Evolutionary conservation across 2,888 invertebrate genomes (phyloP).

Genomic region (Melanotus villosus): DNA sequence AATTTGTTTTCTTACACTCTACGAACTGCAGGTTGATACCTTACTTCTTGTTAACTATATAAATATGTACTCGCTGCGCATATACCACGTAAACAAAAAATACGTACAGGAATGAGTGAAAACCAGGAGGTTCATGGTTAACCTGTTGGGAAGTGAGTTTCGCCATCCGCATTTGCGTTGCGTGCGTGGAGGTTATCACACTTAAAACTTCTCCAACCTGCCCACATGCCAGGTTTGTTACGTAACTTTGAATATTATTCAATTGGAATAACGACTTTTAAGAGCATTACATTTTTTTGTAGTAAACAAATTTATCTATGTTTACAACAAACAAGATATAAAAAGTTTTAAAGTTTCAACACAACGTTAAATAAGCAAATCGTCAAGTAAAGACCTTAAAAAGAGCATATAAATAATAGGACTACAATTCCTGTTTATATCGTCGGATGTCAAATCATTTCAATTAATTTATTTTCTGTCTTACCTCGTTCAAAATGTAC

Average conservation of each 20-base stretch:
- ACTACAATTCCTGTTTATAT: too few species aligned
- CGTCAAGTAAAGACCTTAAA: too few species aligned
- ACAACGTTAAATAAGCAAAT: too few species aligned
- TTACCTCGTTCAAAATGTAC: too few species aligned
- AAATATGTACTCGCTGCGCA: neutral
- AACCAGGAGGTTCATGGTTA: conserved; percentile 57
- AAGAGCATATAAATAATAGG: too few species aligned
- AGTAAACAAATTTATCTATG: too few species aligned
- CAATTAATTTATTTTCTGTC: too few species aligned
- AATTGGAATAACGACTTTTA: conserved; percentile 5
- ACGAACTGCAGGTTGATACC: neutral
- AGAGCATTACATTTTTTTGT: too few species aligned
- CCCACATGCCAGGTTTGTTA: conserved; percentile 36
- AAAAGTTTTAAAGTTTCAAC: too few species aligned
- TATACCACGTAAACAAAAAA: neutral
- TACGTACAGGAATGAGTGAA: neutral
- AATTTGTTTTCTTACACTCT: neutral
- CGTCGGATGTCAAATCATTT: too few species aligned
- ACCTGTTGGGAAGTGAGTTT: conserved; percentile 54
- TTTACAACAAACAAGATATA: too few species aligned
- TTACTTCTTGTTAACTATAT: neutral
- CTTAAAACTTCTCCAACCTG: conserved; percentile 48
- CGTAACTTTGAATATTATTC: conserved; percentile 21
- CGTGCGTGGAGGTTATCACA: conserved; percentile 56
- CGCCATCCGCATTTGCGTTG: conserved; percentile 44